Evolutionary conservation across 2,888 invertebrate genomes (phyloP).

Genomic region (Limnephilus lunatus): DNA sequence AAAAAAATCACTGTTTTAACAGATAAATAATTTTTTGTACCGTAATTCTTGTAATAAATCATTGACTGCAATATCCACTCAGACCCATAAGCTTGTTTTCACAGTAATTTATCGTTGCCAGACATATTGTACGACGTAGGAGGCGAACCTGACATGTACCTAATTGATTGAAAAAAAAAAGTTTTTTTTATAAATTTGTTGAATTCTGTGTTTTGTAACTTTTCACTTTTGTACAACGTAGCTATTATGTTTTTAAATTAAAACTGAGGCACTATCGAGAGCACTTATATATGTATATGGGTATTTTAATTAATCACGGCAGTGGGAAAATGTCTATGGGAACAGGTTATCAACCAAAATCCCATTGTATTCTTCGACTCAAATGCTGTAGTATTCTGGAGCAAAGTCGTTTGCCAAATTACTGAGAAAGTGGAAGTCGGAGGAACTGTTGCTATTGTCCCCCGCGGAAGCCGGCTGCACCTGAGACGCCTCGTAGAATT

Average conservation of each 20-base stretch:
- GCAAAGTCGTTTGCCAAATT: slow-evolving; percentile 95
- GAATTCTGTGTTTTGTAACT: not conserved
- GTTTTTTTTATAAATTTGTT: not conserved
- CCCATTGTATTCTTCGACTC: slow-evolving; percentile 78
- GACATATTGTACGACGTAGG: too few species aligned
- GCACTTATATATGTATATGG: slow-evolving; percentile 60
- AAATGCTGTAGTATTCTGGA: slow-evolving; percentile 90
- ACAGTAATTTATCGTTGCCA: too few species aligned
- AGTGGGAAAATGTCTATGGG: slow-evolving; percentile 70
- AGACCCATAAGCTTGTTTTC: too few species aligned
- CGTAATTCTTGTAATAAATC: not conserved
- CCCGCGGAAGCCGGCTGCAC: slow-evolving; percentile 75
- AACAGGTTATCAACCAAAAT: slow-evolving; percentile 77
- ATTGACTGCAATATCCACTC: not conserved
- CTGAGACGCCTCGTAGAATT: slow-evolving; percentile 81
- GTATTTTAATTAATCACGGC: slow-evolving; percentile 38
- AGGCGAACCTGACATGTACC: too few species aligned
- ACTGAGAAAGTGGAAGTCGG: slow-evolving; percentile 95
- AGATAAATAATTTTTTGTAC: not conserved
- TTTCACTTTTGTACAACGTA: not conserved
- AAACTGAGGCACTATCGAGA: slow-evolving; percentile 66
- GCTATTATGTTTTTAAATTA: not conserved
- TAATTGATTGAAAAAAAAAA: not conserved
- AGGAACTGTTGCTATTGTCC: slow-evolving; percentile 94
- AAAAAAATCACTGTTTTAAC: not conserved